Evolutionary conservation across 2,888 invertebrate genomes (phyloP), one percentile per base, ranked within the genome.

Genomic region (Lasioglossum pauxillum): DNA sequence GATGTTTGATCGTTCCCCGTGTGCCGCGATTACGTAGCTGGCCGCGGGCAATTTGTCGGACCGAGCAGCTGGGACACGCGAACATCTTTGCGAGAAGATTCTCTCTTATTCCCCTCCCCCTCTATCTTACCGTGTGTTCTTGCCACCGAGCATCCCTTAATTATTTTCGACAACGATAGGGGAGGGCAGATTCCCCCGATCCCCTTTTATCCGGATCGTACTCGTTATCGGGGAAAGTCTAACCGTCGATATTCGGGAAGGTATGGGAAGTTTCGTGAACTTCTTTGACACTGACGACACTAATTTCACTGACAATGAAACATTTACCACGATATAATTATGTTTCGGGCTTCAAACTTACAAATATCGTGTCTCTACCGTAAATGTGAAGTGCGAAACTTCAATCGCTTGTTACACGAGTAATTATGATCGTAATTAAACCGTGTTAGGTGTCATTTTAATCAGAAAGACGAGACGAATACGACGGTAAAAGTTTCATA

Each of bases 1-100:
- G 38, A 75, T 35, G 57, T 41, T 75, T 57, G 75, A 75, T 75
- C 75, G 75, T 57, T 49, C 35, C 74, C n/a, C 38, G 74, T 23
- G 23, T 53, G 53, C 23, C 38, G 27, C 41, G 27, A 75, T 75
- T 38, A 75, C 16, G 53, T 57, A 38, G 16, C 19, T 7, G 35
- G 16, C 35, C 53, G 49, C 53, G 16, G 19, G 41, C 14, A 27
- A 57, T 75, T 75, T 57, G 38, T n/a, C 23, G 23, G 49, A 38
- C 74, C 53, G 53, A 23, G 19, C 53, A 53, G 53, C 53, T 53
- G 53, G 8, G 53, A 53, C 53, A 53, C 53, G 53, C 53, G 23
- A 53, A 53, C 53, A 53, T 53, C 53, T 53, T 53, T 23, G 23
- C 53, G 23, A 53, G 10, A 53, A 53, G 53, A 53, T 23, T 23